Base-by-base conservation (phyloP, 2,797 vertebrate genomes). In the Tenualosa ilisha region DNA sequence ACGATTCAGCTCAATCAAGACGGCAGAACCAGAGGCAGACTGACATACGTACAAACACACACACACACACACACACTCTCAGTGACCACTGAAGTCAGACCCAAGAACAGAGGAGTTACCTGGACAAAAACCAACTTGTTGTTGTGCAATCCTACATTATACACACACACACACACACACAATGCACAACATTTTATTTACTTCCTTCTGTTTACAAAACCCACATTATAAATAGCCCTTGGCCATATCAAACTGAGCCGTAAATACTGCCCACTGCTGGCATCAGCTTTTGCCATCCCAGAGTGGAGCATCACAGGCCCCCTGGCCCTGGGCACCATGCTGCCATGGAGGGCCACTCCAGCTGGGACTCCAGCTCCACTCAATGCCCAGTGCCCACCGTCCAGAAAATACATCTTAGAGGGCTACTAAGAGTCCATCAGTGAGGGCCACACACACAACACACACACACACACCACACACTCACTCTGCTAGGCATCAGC, bases 211-310 rank as follows among this genome's bases (percentile, higher is more conserved):
- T 84, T 81, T 84, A 84, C 68, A 56, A 84, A 65, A 59, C 12
- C 51, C 43, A 15, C 46, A 63, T 51, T n/a, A 2, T 40, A 24
- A 59, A 84, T 24, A 43, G 65, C 13, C 24, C 26, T 22, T 51
- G 83, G 31, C 31, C 31, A 81, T 84, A 54, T 84, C 83, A 50
- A 24, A 17, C 31, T 37, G 37, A 84, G 61, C n/a, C 17, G 12
- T 65, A 65, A 65, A 65, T 49, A 40, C 4, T 65, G 26, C 24
- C 24, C 24, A 13, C 24, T 65, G 84, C 26, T 37, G 49, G 53
- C 84, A 85, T 81, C 84, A 81, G 84, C 40, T 85, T 81, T 85
- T 81, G 75, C 84, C 50, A 40, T 81, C 72, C 81, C 56, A 24
- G n/a, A 9, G 24, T 65, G 63, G 3, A 7, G 13, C 20, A 1